Evolutionary conservation across 2,888 invertebrate species (phyloP), one percentile per base, ranked within the genome.

Genomic region (Leptopterna dolabrata): DNA sequence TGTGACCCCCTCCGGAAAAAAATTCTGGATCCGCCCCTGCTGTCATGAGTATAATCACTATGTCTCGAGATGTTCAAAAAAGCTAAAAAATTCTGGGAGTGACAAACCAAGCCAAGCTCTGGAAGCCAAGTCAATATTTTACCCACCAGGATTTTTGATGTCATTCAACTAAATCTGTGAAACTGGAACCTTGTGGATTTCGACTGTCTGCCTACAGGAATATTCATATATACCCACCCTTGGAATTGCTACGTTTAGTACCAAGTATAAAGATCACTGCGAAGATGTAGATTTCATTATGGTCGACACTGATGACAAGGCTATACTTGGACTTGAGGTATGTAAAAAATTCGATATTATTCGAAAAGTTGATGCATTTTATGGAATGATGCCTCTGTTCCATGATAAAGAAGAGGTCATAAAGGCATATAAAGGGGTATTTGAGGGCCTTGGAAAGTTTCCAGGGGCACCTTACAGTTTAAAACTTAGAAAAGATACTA

Each of bases 401-500:
- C 7, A 7, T 7, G 80, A 73, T 47, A 41, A 90, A 19, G 7
- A 36, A 4, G 36, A 36, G 36, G 36, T 36, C 7, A 4, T 36
- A 7, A 36, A 7, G 36, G 2, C n/a, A n/a, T n/a, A 36, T 7
- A 36, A 36, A 7, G 36, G 43, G 88, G 87, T n/a, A n/a, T n/a
- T n/a, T n/a, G 55, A 36, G 36, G 47, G 47, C 47, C 13, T 47
- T 13, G 47, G 47, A 7, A 47, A 47, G 13, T 47, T 47, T 47
- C 47, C 47, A 47, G 47, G 47, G 16, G 16, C 2, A 14, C 47
- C 47, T 14, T 47, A 47, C 13, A 2, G 1, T 14, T 2, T 47
- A 1, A 83, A 78, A 41, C 87, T 91, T 76, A 90, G 89, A 87
- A 30, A 73, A 80, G 89, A 88, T 83, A 86, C 90, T n/a, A n/a